Evolutionary conservation across 2,888 invertebrate species (phyloP).

Genomic region (Bimastos eiseni): DNA sequence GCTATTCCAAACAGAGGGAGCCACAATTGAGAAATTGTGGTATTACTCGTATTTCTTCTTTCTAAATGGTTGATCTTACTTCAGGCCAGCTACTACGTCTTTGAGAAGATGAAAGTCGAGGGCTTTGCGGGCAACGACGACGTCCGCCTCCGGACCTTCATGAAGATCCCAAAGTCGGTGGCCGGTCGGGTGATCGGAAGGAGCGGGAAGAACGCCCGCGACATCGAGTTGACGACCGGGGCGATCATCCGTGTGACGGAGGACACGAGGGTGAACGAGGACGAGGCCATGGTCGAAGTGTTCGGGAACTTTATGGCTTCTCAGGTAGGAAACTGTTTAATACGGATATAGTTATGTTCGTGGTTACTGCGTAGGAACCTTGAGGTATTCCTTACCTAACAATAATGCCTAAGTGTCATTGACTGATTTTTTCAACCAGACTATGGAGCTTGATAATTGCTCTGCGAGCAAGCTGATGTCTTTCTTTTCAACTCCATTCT

Average conservation of each 20-base stretch:
- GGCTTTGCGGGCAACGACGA: slow-evolving; percentile 66
- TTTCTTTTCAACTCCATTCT: no score
- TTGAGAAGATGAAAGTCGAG: slow-evolving; percentile 89
- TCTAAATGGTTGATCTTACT: slow-evolving; percentile 55
- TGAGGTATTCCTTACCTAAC: no score
- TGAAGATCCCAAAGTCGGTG: slow-evolving; percentile 82
- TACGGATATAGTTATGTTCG: no score
- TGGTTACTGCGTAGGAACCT: no score
- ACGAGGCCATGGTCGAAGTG: slow-evolving; percentile 46
- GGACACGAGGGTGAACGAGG: slow-evolving; percentile 42
- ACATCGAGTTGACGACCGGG: slow-evolving; percentile 89
- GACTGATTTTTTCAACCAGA: no score
- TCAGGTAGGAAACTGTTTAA: slow-evolving; percentile 33
- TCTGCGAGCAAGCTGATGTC: no score
- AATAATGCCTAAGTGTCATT: no score
- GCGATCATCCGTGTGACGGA: slow-evolving; percentile 68
- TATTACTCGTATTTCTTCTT: no score
- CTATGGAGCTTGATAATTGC: no score
- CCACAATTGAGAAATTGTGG: no score
- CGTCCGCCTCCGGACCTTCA: slow-evolving; percentile 89
- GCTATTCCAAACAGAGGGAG: no score
- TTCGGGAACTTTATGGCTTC: slow-evolving; percentile 46
- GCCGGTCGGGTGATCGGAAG: slow-evolving; percentile 97
- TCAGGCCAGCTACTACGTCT: slow-evolving; percentile 93
- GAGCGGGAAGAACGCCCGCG: slow-evolving; percentile 65